Conservation (phyloP, 2,113 vertebrate genomes). For the Leptobrachium ailaonicum region DNA sequence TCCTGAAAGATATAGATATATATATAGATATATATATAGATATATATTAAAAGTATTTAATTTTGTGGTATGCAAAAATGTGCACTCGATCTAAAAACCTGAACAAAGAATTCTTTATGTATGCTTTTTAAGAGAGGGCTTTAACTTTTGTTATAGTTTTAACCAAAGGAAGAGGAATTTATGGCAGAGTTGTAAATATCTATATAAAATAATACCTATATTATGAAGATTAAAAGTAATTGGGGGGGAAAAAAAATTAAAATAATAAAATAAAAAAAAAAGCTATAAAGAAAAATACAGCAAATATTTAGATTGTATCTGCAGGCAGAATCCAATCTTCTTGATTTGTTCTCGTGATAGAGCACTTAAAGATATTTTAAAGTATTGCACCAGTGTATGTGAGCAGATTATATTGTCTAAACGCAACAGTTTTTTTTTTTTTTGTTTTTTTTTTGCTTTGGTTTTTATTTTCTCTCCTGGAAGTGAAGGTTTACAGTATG, state of each 20-base stretch:
- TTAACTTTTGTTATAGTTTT: constrained; percentile 80
- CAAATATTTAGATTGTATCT: constrained; percentile 85
- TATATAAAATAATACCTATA: constrained; percentile 74
- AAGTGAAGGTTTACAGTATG: constrained; percentile 99
- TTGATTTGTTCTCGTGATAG: constrained; percentile 78
- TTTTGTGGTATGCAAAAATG: constrained; percentile 75
- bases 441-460: constrained; percentile 82
- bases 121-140: constrained; percentile 79
- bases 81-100: constrained; percentile 70
- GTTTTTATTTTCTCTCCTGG: constrained; percentile 88
- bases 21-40: neutral
- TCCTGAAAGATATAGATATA: constrained; percentile 20
- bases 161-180: constrained; percentile 87
- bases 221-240: constrained; percentile 55
- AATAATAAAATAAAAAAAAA: constrained; percentile 82
- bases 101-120: constrained; percentile 58
- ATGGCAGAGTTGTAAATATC: constrained; percentile 87
- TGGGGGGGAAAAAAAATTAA: constrained; percentile 59
- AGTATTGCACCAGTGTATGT: constrained; percentile 94
- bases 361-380: constrained; percentile 90
- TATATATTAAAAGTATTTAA: constrained; percentile 39
- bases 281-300: constrained; percentile 86
- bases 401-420: constrained; percentile 93
- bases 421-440: constrained; percentile 90
- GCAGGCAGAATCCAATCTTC: constrained; percentile 92